Base-by-base conservation (phyloP, 2,797 vertebrate species). In the Argyrosomus regius region DNA sequence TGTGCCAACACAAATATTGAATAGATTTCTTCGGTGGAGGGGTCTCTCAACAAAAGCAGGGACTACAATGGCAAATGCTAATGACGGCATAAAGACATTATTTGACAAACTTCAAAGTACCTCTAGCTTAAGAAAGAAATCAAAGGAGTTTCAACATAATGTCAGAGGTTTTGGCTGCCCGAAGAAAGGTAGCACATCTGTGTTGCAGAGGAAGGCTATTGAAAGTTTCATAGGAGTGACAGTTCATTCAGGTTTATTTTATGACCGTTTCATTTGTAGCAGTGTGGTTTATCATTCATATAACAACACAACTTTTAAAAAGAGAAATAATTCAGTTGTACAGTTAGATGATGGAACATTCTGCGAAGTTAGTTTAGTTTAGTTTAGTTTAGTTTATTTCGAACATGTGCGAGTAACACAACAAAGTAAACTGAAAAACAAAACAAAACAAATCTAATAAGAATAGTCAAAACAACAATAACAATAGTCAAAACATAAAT, bases 141-240 rank as follows among this genome's bases (percentile, higher is more conserved):
- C 62, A 49, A n/a, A 50, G 46, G 28, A 65, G 26, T 65, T 65
- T 65, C 16, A 66, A 66, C 11, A 50, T 66, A n/a, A 66, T 66
- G 28, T 39, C 48, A 52, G 26, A 65, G 28, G 28, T 52, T 53
- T 53, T 50, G 31, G 31, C 62, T 31, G 62, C 50, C 50, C 3
- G 3, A 53, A 53, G 12, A 54, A 39, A 66, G 49, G 6, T 41
- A 53, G 31, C 18, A 53, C 64, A 53, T 66, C 48, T 53, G 48
- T 66, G 48, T 35, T 66, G 48, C 49, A 52, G 64, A 66, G 48
- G 64, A 67, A 24, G 49, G 64, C 28, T 35, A 39, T 41, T 41
- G 5, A 66, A 66, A 39, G 6, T 43, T 61, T 61, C 1, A 43
- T 22, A 22, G 58, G 20, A 39, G 58, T 49, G 18, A 49, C 48